Base-by-base conservation (phyloP, 2,888 invertebrate genomes). In the Mythimna pallens region DNA sequence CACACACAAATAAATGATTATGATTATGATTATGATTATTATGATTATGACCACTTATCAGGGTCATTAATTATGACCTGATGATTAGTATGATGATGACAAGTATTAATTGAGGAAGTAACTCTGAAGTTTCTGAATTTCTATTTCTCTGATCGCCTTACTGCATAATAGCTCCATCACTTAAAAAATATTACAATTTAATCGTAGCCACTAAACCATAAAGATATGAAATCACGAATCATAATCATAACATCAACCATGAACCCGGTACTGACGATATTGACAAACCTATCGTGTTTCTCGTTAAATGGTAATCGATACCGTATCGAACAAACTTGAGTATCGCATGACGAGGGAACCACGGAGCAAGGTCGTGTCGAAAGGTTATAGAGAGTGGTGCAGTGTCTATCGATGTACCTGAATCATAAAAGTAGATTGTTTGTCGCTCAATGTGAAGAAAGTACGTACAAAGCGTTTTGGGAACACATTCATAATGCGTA, bases 321-420 rank as follows among this genome's bases (percentile, higher is more conserved):
- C n/a, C 14, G 67, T 84, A 82, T 81, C 78, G 85, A 83, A 73
- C 74, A 82, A 80, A 78, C 81, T 79, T 77, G 52, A 74, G 74
- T 75, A 81, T 87, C 75, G 88, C 84, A 84, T 86, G 84, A 80
- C 81, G 59, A 76, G 84, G 76, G 75, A 83, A 58, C 80, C 50
- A 75, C 47, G 50, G 73, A 43, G 14, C 82, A 85, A 87, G 87
- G 87, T 81, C 85, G 65, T 61, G 63, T 40, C 9, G 30, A 61
- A 83, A 76, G 74, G 79, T 77, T 72, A 74, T 14, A 8, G 34
- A 22, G 34, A 57, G 9, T 47, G 17, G n/a, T 68, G 65, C 82
- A 82, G 47, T 65, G 52, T 71, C 70, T 76, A 34, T 61, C 50
- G 52, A 62, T 62, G 62, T 57, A 52, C 40, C 50, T 25, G n/a